phyloP scores from a whole-genome alignment of 2,888 invertebrate species.

The Stenodema calcarata region DNA sequence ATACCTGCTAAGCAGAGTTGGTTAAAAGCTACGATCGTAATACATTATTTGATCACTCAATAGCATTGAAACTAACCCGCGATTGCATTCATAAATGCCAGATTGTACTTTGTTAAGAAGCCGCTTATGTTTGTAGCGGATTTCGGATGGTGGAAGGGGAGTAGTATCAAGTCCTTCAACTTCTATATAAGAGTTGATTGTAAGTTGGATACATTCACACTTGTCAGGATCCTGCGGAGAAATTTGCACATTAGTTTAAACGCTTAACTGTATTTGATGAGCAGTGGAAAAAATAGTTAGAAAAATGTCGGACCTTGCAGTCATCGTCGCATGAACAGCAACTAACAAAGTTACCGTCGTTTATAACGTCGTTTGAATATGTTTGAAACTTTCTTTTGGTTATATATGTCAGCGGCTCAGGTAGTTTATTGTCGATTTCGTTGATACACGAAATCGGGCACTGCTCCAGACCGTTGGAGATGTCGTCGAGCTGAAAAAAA shows the following conservation, averaged over 20 bases:
- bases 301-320: slow-evolving; percentile 73
- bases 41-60: no score
- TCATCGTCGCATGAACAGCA: slow-evolving; percentile 94
- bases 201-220: slow-evolving; percentile 90
- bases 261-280: no score
- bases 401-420: slow-evolving; percentile 86
- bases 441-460: slow-evolving; percentile 91
- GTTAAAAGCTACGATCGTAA: no score
- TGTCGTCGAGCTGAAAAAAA: slow-evolving; percentile 63
- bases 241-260: no score
- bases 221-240: slow-evolving; percentile 71
- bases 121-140: slow-evolving; percentile 85
- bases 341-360: slow-evolving; percentile 83
- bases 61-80: slow-evolving; percentile 57
- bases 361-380: slow-evolving; percentile 78
- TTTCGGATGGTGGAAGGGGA: slow-evolving; percentile 59
- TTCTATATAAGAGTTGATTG: slow-evolving; percentile 73
- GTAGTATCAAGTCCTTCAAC: not conserved
- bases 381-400: slow-evolving; percentile 67
- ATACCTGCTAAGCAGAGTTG: no score
- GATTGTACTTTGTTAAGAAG: slow-evolving; percentile 86
- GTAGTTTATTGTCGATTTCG: slow-evolving; percentile 80
- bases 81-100: slow-evolving; percentile 96
- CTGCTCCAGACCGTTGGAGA: slow-evolving; percentile 85
- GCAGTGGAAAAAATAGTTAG: not conserved